Conservation (phyloP, 2,113 vertebrate species). For the Prunella himalayana region DNA sequence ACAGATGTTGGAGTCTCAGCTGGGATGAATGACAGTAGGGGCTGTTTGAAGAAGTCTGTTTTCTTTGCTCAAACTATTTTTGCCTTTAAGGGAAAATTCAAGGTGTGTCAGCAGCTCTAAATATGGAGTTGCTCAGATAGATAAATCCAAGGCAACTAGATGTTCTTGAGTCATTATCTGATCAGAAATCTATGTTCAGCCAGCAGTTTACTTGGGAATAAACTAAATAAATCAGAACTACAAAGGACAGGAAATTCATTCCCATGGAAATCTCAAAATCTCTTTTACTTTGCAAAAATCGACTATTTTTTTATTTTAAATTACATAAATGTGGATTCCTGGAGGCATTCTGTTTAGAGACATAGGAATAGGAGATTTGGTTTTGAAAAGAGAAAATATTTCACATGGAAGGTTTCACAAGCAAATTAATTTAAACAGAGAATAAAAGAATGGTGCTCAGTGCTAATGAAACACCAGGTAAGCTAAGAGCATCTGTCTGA, state of each 20-base stretch:
- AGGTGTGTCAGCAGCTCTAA: background rate
- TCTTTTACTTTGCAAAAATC: background rate
- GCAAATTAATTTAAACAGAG: background rate
- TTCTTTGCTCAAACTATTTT: background rate
- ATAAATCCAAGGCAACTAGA: background rate
- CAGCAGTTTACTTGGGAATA: background rate
- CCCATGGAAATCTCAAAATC: background rate
- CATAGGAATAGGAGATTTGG: background rate
- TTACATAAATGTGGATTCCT: background rate
- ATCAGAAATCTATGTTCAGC: background rate
- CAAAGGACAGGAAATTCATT: background rate
- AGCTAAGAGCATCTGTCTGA: background rate
- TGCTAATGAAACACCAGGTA: background rate
- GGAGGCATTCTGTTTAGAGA: background rate
- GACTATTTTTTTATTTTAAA: background rate
- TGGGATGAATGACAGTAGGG: background rate
- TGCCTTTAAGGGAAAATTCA: background rate
- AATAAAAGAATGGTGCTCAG: background rate
- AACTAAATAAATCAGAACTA: background rate
- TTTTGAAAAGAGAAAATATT: background rate
- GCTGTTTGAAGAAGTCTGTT: background rate
- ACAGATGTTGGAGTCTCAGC: background rate
- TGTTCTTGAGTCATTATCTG: background rate
- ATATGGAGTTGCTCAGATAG: background rate
- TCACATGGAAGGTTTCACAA: background rate